Percentiles rank a stretch among this genome's conserved stretches.
Evolutionary conservation across 2,113 vertebrate genomes (phyloP).

Genomic region (Fukomys damarensis): DNA sequence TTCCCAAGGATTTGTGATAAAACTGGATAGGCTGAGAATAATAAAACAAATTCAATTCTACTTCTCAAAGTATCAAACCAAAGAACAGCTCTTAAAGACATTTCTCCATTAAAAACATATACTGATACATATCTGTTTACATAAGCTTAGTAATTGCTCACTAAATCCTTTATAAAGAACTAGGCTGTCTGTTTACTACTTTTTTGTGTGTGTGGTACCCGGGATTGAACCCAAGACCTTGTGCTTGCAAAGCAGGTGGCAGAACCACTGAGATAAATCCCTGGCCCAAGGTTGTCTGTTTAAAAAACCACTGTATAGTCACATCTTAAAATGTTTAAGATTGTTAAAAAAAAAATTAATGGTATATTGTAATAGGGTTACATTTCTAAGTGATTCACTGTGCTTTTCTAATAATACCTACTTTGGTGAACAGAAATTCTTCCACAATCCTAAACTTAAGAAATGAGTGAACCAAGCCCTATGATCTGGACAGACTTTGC

Average conservation of each 20-base stretch:
- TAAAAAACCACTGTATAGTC: not conserved
- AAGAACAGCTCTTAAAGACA: slow-evolving; percentile 20
- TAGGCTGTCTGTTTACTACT: too few relatives aligned
- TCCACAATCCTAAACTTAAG: slow-evolving; percentile 7
- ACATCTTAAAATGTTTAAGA: not conserved
- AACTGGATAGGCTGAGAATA: not conserved
- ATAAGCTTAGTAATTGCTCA: not conserved
- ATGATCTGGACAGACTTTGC: not conserved
- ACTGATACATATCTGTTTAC: not conserved
- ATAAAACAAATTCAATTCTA: not conserved
- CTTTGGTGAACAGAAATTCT: slow-evolving; percentile 42
- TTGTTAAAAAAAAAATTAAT: not conserved
- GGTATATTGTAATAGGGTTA: not conserved
- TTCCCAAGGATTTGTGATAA: not conserved
- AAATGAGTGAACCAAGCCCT: not conserved
- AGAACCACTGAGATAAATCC: too few relatives aligned
- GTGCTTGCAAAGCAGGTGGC: too few relatives aligned
- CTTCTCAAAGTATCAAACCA: not conserved
- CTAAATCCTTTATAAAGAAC: not conserved
- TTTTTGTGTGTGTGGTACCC: too few relatives aligned
- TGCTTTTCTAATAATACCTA: slow-evolving; percentile 30
- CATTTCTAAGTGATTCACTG: not conserved
- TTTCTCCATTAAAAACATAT: slow-evolving; percentile 13
- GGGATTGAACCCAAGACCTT: too few relatives aligned
- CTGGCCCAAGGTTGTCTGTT: not conserved